Evolutionary conservation across 2,113 vertebrate genomes (phyloP), one percentile per base, ranked within the genome.

Genomic region (Melanocharis versteri): DNA sequence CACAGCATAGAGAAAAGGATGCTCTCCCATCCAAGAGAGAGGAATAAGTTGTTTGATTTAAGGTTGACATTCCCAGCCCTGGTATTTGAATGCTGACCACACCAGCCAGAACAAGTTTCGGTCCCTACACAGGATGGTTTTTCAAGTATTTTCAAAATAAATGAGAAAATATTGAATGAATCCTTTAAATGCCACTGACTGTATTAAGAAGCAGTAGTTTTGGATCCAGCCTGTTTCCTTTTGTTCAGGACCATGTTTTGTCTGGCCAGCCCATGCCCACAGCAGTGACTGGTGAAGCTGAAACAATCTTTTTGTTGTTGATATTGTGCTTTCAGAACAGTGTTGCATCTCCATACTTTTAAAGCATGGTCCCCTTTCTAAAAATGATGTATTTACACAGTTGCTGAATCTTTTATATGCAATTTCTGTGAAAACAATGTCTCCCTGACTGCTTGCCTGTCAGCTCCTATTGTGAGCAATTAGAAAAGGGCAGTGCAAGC

Each of bases 401-500:
- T n/a, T 86, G 28, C 64, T 90, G 71, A 91, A 92, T 89, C 69
- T 87, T 95, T 93, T 54, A 92, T 80, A 37, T 64, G 85, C 56
- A 60, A 37, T 91, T 92, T 88, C 85, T 82, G 66, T 69, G 45
- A 82, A 89, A 90, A 83, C 60, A 16, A 16, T 40, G 26, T 65
- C 48, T 90, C 72, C 56, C 72, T 73, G 75, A 56, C 64, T 77
- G 81, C 53, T 84, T 68, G 71, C 61, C 79, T 90, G 71, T 83
- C 92, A 90, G 60, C 72, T 92, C 64, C 68, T 71, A 24, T 86
- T 78, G 76, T 56, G 44, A 70, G 57, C 60, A 83, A 90, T 87
- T 93, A 90, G 68, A 93, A 93, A 90, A 93, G 86, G 86, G 60
- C 91, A 87, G 47, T 39, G 64, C 81, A 78, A 90, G 79, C 75